Evolutionary conservation across 2,888 invertebrate species (phyloP).

Genomic region (Drosophila eohydei): DNA sequence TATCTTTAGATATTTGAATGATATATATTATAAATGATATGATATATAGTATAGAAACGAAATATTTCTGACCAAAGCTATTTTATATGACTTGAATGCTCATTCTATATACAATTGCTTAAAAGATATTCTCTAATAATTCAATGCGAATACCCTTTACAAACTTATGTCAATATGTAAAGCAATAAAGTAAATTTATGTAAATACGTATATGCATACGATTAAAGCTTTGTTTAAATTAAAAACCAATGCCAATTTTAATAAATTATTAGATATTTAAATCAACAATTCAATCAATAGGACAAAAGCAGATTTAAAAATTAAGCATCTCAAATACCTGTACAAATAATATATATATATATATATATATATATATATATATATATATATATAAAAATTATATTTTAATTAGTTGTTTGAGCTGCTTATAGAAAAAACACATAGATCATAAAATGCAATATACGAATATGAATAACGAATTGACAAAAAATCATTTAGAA

Average conservation of each 20-base stretch:
- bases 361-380: neutral
- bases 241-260: neutral
- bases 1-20: too few relatives aligned
- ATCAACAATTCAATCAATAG: conserved; percentile 2
- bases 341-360: neutral
- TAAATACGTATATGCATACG: neutral
- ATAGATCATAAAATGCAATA: neutral
- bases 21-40: too few relatives aligned
- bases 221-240: neutral
- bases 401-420: too few relatives aligned
- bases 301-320: neutral
- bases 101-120: neutral
- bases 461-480: neutral
- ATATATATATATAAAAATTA: too few relatives aligned
- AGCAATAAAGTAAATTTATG: neutral
- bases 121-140: neutral
- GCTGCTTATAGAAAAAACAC: neutral
- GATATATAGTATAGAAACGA: too few relatives aligned
- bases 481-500: neutral
- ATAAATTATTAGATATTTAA: conserved; percentile 1
- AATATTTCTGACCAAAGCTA: neutral
- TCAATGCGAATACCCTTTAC: neutral
- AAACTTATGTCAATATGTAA: neutral
- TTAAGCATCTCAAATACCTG: neutral
- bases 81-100: neutral